These are phyloP conservation scores for Istiophorus platypterus DNA, from an alignment of 2,113 vertebrate genomes.

Conservation along the genomic window DNA sequence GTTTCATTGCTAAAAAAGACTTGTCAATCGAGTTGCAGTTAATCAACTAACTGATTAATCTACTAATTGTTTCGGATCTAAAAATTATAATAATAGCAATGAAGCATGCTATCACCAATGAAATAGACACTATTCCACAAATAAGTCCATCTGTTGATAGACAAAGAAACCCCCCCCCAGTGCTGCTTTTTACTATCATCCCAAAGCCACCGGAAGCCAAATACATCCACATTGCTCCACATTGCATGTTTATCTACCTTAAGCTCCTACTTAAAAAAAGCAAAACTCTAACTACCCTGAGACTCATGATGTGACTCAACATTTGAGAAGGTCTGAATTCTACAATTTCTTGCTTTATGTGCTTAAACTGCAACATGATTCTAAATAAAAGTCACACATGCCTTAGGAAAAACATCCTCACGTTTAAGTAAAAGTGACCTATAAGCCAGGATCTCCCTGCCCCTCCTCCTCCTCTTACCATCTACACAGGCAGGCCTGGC, in stretches of 20 bases:
- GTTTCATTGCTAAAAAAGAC: neutral
- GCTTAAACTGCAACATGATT: slow-evolving; percentile 6
- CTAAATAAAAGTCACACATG: slow-evolving; percentile 19
- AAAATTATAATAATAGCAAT: neutral
- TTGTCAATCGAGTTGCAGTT: neutral
- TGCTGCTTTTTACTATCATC: slow-evolving; percentile 51
- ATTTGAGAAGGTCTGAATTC: slow-evolving; percentile 13
- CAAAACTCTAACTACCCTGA: slow-evolving; percentile 30
- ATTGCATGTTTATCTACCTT: slow-evolving; percentile 62
- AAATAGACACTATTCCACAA: slow-evolving; percentile 28
- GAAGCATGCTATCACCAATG: neutral
- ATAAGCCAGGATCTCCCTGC: slow-evolving; percentile 18
- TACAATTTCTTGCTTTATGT: slow-evolving; percentile 25
- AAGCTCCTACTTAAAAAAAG: slow-evolving; percentile 48
- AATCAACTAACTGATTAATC: neutral
- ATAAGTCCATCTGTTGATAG: slow-evolving; percentile 61
- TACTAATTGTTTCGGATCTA: neutral
- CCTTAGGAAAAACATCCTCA: slow-evolving; percentile 21
- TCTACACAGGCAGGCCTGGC: slow-evolving; percentile 98
- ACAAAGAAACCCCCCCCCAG: slow-evolving; percentile 52
- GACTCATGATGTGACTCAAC: slow-evolving; percentile 31
- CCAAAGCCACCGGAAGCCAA: no score
- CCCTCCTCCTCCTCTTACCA: slow-evolving; percentile 86
- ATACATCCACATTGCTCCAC: slow-evolving; percentile 63
- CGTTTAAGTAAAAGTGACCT: slow-evolving; percentile 24